phyloP scores from a whole-genome alignment of 2,888 invertebrate species.

The Hydropsyche betteni region DNA sequence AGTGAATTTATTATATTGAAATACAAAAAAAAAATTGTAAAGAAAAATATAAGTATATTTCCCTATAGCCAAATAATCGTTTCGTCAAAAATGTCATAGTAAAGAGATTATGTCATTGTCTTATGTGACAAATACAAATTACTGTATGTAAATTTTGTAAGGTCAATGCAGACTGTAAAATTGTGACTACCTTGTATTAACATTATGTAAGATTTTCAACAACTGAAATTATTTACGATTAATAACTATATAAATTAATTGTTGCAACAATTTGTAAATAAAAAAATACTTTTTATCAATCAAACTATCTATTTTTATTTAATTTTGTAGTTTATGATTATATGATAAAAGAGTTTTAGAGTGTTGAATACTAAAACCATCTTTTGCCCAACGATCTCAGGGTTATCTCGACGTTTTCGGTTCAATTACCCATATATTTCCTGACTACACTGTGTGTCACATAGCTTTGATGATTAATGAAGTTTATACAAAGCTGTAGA shows the following conservation, averaged over 20 bases:
- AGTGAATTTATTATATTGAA: not conserved
- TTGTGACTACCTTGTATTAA: conserved; percentile 47
- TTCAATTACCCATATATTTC: no score
- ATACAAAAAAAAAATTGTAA: not conserved
- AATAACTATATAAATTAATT: conserved; percentile 57
- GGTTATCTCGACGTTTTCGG: no score
- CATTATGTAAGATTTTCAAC: conserved; percentile 52
- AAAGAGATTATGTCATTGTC: not conserved
- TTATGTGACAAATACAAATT: conserved; percentile 17
- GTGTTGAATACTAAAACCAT: no score
- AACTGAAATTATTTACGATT: conserved; percentile 50
- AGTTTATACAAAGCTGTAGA: no score
- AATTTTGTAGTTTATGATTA: no score
- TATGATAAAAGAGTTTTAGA: no score
- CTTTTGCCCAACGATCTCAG: no score
- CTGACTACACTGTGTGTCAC: no score
- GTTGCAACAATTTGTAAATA: conserved; percentile 72
- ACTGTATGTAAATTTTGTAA: conserved; percentile 30
- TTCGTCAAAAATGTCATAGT: no score
- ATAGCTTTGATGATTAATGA: no score
- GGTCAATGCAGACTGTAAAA: conserved; percentile 48
- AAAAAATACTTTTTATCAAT: conserved; percentile 65
- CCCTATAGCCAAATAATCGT: no score
- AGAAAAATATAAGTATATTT: conserved; percentile 3
- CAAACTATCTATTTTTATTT: conserved; percentile 52